Conservation (phyloP, 1,140 invertebrate genomes). For the Venturia canescens region DNA sequence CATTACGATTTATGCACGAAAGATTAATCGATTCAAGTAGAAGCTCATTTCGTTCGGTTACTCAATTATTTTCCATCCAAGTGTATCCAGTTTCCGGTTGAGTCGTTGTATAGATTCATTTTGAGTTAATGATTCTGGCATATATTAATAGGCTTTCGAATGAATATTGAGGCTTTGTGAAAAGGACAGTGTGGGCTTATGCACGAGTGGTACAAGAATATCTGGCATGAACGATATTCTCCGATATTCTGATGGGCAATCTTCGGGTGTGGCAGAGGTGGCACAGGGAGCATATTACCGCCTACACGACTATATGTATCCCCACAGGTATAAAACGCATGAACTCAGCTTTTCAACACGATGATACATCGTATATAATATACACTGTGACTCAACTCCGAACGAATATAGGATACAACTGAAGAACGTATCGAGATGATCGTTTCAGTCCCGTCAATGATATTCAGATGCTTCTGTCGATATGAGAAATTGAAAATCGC, state of each 20-base stretch:
- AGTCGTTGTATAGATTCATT: not conserved
- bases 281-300: conserved; percentile 42
- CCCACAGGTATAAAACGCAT: not conserved
- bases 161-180: not conserved
- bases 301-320: conserved; percentile 50
- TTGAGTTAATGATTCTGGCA: conserved; percentile 4
- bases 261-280: conserved; percentile 42
- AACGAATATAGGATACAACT: conserved; percentile 20
- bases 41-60: too few relatives aligned
- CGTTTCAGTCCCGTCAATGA: conserved; percentile 41
- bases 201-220: not conserved
- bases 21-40: too few relatives aligned
- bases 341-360: conserved; percentile 2
- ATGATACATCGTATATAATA: conserved; percentile 9
- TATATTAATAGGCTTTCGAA: conserved; percentile 4
- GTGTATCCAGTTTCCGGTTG: not conserved
- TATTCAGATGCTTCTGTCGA: conserved; percentile 55
- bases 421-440: conserved; percentile 25
- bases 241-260: conserved; percentile 52
- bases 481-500: conserved; percentile 54
- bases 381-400: not conserved
- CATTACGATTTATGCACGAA: too few relatives aligned
- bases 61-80: too few relatives aligned
- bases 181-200: conserved; percentile 31
- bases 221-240: conserved; percentile 33